A percentile compares a stretch with the other conserved stretches of the same genome.
These are phyloP conservation scores for Asteroscopus sphinx DNA, from an alignment of 2,888 invertebrate species.

Conservation along the genomic window DNA sequence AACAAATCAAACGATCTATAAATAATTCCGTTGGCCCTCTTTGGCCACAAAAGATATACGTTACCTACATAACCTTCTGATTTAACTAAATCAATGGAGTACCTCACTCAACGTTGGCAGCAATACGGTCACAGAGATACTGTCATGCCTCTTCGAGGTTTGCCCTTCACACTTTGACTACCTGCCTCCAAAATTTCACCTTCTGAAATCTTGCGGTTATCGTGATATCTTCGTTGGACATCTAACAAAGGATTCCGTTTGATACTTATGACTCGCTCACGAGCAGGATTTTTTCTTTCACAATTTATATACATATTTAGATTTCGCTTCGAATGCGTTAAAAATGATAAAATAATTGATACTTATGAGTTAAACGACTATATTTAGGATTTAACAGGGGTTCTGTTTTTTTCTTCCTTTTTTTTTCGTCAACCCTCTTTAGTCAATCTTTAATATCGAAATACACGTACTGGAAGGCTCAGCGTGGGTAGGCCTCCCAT, in stretches of 20 bases:
- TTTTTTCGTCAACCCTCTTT: too few species aligned
- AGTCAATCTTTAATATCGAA: too few species aligned
- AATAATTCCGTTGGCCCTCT: not conserved
- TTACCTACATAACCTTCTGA: conserved; percentile 7
- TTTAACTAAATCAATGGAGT: conserved; percentile 40
- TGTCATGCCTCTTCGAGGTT: conserved; percentile 41
- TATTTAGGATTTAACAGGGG: not conserved
- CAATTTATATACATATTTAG: too few species aligned
- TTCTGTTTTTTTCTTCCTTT: conserved; percentile 1
- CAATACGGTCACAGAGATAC: conserved; percentile 37
- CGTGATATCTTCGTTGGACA: conserved; percentile 27
- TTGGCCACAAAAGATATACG: not conserved
- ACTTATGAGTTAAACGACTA: not conserved
- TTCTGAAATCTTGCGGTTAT: conserved; percentile 20
- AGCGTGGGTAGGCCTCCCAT: too few species aligned
- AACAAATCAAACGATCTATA: not conserved
- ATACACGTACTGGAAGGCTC: too few species aligned
- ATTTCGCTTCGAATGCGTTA: too few species aligned
- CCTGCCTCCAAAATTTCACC: conserved; percentile 29
- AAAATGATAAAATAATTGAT: too few species aligned
- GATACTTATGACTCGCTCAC: conserved; percentile 1
- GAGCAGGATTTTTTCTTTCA: too few species aligned
- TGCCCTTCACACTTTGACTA: conserved; percentile 38
- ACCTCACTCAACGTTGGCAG: conserved; percentile 44
- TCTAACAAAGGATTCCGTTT: conserved; percentile 37